Evolutionary conservation across 2,888 invertebrate species (phyloP).

Genomic region (Xanthostigma xanthostigma): DNA sequence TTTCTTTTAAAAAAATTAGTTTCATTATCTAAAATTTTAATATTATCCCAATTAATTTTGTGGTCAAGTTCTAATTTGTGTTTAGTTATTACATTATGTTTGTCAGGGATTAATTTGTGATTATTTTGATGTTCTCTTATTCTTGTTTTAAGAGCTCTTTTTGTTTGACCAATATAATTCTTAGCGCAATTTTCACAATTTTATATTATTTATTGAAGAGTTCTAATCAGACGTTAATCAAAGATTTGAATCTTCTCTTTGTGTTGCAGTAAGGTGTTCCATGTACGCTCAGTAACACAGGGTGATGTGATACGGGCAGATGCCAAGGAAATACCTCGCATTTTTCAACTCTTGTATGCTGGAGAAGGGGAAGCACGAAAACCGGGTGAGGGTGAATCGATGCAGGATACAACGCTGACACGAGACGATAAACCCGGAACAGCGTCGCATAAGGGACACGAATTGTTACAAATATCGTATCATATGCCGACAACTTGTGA

Average conservation of each 20-base stretch:
- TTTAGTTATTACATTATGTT: too few relatives aligned
- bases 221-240: too few relatives aligned
- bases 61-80: too few relatives aligned
- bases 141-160: too few relatives aligned
- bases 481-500: slow-evolving; percentile 98
- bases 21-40: too few relatives aligned
- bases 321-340: slow-evolving; percentile 97
- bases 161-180: too few relatives aligned
- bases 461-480: slow-evolving; percentile 89
- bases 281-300: slow-evolving; percentile 95
- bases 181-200: too few relatives aligned
- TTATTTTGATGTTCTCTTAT: too few relatives aligned
- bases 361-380: slow-evolving; percentile 88
- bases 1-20: too few relatives aligned
- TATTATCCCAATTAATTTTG: too few relatives aligned
- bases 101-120: too few relatives aligned
- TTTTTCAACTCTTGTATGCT: slow-evolving; percentile 93
- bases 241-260: slow-evolving; percentile 10
- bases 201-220: too few relatives aligned
- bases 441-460: slow-evolving; percentile 80
- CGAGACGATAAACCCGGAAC: slow-evolving; percentile 43
- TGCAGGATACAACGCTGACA: slow-evolving; percentile 38
- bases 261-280: slow-evolving; percentile 82
- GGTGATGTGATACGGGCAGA: slow-evolving; percentile 98
- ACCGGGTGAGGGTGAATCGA: slow-evolving; percentile 50